Base-by-base conservation (phyloP, 2,797 vertebrate species). In the Vultur gryphus region DNA sequence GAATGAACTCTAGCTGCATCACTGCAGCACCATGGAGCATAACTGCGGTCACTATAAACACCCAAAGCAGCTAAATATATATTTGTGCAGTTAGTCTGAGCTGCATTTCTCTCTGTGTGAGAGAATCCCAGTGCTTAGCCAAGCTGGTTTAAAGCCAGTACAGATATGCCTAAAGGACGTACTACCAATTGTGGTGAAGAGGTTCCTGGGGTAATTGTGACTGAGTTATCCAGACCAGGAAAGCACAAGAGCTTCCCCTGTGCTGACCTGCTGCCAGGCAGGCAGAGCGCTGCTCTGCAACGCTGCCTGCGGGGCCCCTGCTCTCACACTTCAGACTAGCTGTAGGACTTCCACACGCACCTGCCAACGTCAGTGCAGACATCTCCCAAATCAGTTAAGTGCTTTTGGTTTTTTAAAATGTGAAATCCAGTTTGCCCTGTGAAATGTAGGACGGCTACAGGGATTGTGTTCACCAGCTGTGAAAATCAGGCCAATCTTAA, bases 311-410 rank as follows among this genome's bases (percentile, higher is more conserved):
- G 2, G 17, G 13, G 11, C 5, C 8, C 19, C 23, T 37, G 23
- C 12, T 19, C 4, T n/a, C 59, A 28, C 0, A 0, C 35, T 77
- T 49, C 2, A 2, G 14, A 10, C 10, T 24, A 37, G 23, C 13
- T 46, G 16, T 49, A 37, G 31, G 43, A 51, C 10, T 65, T 70
- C 33, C 11, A 5, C 31, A 25, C 5, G 2, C 16, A 43, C 8
- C 59, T 37, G 14, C 31, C 11, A 3, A 19, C 0, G 0, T 25
- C 62, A 48, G 11, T 26, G 11, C 16, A 18, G 52, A 35, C 10
- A 12, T 15, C 29, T 79, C 35, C 23, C 49, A 71, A 64, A 76
- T 20, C 58, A 69, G 24, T 35, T 24, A 51, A 72, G 6, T 20
- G 14, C 3, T 44, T 59, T 11, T 35, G 11, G 7, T 48, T 69